A percentile compares a stretch with the other conserved stretches of the same genome.
phyloP scores from a whole-genome alignment of 2,113 vertebrate species.

The Chunga burmeisteri region DNA sequence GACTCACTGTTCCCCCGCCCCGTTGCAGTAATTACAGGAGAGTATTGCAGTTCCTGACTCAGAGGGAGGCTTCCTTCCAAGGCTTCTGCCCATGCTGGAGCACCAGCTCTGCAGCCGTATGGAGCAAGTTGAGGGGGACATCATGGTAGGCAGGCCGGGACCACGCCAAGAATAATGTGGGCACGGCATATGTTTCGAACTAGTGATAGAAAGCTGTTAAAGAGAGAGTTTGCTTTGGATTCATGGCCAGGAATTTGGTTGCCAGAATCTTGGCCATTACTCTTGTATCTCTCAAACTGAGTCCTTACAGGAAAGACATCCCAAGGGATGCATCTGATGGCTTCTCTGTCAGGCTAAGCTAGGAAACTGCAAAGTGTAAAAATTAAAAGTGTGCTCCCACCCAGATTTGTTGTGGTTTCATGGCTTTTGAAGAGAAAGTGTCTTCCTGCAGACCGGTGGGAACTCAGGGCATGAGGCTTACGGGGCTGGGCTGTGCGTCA shows the following conservation, averaged over 20 bases:
- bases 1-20: not conserved
- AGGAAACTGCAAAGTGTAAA: not conserved
- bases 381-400: not conserved
- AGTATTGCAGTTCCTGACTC: constrained; percentile 27
- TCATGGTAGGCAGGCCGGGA: not conserved
- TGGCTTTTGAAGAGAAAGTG: not conserved
- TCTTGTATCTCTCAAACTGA: not conserved
- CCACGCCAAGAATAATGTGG: not conserved
- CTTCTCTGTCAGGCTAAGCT: not conserved
- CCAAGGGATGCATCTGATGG: not conserved
- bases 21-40: not conserved
- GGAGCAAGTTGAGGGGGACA: not conserved
- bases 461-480: not conserved
- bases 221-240: not conserved
- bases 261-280: not conserved
- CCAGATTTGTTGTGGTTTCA: not conserved
- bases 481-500: fast-evolving
- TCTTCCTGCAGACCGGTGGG: not conserved
- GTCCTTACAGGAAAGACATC: not conserved
- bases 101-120: not conserved
- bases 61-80: not conserved
- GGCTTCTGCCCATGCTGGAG: not conserved
- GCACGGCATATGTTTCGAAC: not conserved
- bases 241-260: not conserved
- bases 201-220: not conserved